phyloP scores from a whole-genome alignment of 1,140 invertebrate species.

The Dendrolimus kikuchii region DNA sequence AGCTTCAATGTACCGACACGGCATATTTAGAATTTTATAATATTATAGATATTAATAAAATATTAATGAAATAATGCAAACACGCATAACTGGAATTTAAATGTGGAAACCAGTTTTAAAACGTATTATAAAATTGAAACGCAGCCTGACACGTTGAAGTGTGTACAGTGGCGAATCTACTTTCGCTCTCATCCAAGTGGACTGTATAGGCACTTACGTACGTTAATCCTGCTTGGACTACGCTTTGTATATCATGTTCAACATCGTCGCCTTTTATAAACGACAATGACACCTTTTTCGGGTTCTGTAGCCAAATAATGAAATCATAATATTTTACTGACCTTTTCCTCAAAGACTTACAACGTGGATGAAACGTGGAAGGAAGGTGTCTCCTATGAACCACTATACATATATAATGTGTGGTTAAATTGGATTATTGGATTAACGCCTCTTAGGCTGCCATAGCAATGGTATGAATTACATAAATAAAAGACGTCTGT shows the following conservation, averaged over 20 bases:
- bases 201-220: conserved; percentile 4
- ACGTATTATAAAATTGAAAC: background rate
- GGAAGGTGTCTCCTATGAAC: background rate
- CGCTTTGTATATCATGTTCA: conserved; percentile 12
- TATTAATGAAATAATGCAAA: conserved; percentile 1
- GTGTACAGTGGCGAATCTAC: conserved; percentile 27
- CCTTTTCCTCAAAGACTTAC: conserved; percentile 3
- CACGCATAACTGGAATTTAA: conserved; percentile 8
- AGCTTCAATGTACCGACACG: too few relatives aligned
- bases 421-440: too few relatives aligned
- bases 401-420: too few relatives aligned
- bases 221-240: conserved; percentile 9
- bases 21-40: too few relatives aligned
- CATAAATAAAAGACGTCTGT: too few relatives aligned
- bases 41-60: background rate
- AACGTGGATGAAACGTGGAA: conserved; percentile 2
- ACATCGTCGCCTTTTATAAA: conserved; percentile 7
- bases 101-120: conserved; percentile 23
- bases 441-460: too few relatives aligned
- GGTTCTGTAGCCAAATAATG: background rate
- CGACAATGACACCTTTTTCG: conserved; percentile 9
- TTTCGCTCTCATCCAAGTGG: conserved; percentile 41
- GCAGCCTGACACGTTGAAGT: background rate
- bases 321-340: too few relatives aligned
- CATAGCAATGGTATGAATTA: too few relatives aligned